Evolutionary conservation across 2,797 vertebrate species (phyloP), one percentile per base, ranked within the genome.

Genomic region (Eurystomus glaucurus): DNA sequence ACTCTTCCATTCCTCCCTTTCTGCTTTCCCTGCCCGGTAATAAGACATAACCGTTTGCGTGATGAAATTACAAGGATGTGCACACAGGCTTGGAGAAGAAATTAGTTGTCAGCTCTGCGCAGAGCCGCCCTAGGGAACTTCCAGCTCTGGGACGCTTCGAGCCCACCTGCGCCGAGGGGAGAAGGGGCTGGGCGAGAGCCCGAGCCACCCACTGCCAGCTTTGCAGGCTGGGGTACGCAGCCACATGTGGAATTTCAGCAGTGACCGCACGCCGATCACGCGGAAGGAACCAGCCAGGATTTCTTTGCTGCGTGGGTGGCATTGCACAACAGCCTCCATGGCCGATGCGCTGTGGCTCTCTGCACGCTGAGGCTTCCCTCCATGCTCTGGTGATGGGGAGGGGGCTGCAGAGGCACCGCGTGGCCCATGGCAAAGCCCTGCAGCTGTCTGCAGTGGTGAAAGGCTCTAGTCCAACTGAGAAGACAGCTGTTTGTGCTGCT

Each of bases 1-100:
- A 74, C 28, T 66, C 43, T 71, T 78, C 43, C 39, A 54, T 93
- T 82, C 45, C n/a, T 94, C 85, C 70, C 65, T 58, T 82, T 93
- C 41, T 88, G 11, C 54, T 93, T 54, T 13, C 52, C 14, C 50
- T 83, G 17, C 55, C 45, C 0, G 6, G 62, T 37, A 86, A 64
- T 31, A 71, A 3, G 4, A 26, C 35, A 10, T 45, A 17, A 10
- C 41, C 6, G 71, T 51, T 60, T 29, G 48, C 3, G 0, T 83
- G 65, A 75, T 75, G 69, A 74, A 94, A 77, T 80, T 70, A 39
- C 39, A 43, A 78, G 76, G n/a, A 46, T 52, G 19, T 48, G 19
- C 60, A 35, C 23, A 14, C 23, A 50, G 43, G 37, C 46, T 68
- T 51, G 39, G 48, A 69, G 64, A 83, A 82, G 37, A 54, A 78